Evolutionary conservation across 2,888 invertebrate genomes (phyloP).

Genomic region (Nephrotoma guestfalica): DNA sequence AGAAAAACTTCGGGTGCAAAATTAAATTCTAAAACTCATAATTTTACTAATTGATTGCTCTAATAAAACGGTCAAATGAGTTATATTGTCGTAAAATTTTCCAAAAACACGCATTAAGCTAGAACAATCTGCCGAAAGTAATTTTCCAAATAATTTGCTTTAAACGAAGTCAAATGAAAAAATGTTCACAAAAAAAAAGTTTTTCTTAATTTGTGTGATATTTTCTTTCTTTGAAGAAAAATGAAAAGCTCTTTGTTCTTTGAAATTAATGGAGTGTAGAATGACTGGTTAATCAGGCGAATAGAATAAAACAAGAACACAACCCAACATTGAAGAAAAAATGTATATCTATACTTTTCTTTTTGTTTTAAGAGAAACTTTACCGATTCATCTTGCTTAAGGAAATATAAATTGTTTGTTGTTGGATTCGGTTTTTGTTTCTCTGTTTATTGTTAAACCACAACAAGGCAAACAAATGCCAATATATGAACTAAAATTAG

Average conservation of each 20-base stretch:
- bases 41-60: background rate
- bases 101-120: background rate
- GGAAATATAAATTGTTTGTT: background rate
- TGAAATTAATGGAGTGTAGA: background rate
- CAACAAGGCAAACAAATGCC: background rate
- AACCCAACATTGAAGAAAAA: background rate
- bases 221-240: background rate
- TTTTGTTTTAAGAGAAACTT: background rate
- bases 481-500: background rate
- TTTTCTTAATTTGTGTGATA: background rate
- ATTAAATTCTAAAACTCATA: background rate
- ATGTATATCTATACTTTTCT: background rate
- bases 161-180: background rate
- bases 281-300: background rate
- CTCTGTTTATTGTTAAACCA: background rate
- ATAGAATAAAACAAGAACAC: background rate
- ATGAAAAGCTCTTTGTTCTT: background rate
- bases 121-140: background rate
- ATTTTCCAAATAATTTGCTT: background rate
- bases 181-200: background rate
- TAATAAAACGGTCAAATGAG: background rate
- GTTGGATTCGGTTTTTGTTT: background rate
- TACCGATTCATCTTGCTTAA: background rate
- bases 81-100: background rate
- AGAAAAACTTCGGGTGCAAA: background rate